Base-by-base conservation (phyloP, 2,797 vertebrate genomes). In the Melanotaenia boesemani region DNA sequence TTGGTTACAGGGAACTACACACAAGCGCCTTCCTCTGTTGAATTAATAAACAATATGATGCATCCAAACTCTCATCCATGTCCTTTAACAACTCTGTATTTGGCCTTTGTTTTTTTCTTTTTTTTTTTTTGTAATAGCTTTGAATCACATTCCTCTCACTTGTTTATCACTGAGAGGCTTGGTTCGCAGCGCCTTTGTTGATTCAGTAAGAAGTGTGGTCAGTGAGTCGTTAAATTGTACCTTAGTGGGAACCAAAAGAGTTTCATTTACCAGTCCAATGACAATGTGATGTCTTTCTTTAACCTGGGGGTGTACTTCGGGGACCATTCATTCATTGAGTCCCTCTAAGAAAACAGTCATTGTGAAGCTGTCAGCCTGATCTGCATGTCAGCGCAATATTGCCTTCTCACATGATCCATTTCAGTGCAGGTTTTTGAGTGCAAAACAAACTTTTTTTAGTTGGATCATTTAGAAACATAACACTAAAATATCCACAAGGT, bases 161-260 rank as follows among this genome's bases (percentile, higher is more conserved):
- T 67, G 32, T 80, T 76, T 70, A 58, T 50, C 56, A 70, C 56
- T 52, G 58, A 57, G 18, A 63, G 58, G 69, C 18, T 56, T 28
- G 8, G 66, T 60, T 63, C 63, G 63, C 30, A n/a, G 66, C 16
- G n/a, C 44, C 39, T 70, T 50, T 78, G 69, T 81, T 79, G 82
- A 67, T 71, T 77, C 63, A 3, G 60, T 28, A 63, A 70, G 2
- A 59, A 76, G 70, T 74, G 85, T 20, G 57, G 37, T 77, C 75
- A n/a, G 15, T 83, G 78, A 84, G 63, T 88, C 26, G 58, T 82
- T 87, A 82, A 84, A 90, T 88, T 74, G 80, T 84, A 70, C 86
- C 85, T 86, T 18, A 26, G 48, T 74, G 72, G 67, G 68, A 70
- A 70, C 57, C 68, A 69, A 72, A 74, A 67, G 54, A 73, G 81